A percentile compares a stretch with the other conserved stretches of the same genome.
Conservation (phyloP, 2,797 vertebrate species). For the Pseudochirops cupreus region DNA sequence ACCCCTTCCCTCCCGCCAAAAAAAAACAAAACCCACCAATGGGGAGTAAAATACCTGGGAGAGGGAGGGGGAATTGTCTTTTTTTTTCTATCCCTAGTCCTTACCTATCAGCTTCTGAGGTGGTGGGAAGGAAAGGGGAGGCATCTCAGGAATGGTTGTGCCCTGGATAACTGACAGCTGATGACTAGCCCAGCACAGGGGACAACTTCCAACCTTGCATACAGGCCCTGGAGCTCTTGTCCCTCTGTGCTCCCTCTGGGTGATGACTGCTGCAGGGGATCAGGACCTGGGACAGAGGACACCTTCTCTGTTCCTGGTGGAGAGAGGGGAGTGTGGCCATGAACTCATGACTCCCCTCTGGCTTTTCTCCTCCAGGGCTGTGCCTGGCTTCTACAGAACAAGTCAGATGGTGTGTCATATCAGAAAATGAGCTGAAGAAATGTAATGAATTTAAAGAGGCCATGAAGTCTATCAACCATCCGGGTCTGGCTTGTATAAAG, state of each 20-base stretch:
- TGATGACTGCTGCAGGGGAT: not conserved
- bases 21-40: not conserved
- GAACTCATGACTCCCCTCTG: not conserved
- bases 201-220: not conserved
- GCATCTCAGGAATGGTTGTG: not conserved
- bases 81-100: not conserved
- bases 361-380: conserved; percentile 78
- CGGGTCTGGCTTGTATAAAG: conserved; percentile 76
- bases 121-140: not conserved
- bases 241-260: not conserved
- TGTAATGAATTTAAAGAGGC: conserved; percentile 77
- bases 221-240: not conserved
- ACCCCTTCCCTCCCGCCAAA: no score
- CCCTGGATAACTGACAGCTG: not conserved
- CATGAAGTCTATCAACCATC: conserved; percentile 56
- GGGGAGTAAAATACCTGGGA: not conserved
- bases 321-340: not conserved
- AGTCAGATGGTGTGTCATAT: conserved; percentile 86
- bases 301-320: not conserved
- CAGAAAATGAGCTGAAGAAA: conserved; percentile 81
- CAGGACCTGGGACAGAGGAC: not conserved
- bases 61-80: not conserved
- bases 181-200: not conserved
- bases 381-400: conserved; percentile 79
- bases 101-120: not conserved